These are phyloP conservation scores for Phalacrocorax brasilianus DNA, from an alignment of 2,113 vertebrate genomes.

Conservation along the genomic window DNA sequence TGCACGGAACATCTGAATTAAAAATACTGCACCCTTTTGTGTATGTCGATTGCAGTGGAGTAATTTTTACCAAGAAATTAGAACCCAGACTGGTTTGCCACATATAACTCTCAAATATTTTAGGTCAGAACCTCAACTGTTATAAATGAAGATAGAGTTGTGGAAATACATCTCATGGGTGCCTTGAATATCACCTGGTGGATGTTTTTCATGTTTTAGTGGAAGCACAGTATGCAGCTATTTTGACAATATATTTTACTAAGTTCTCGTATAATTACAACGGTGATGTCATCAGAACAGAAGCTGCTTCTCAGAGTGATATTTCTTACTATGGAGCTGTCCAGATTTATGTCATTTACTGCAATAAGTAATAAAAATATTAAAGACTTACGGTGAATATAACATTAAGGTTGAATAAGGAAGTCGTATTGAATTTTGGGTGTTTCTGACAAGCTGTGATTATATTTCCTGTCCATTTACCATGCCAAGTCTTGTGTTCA, in stretches of 20 bases:
- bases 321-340: not conserved
- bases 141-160: not conserved
- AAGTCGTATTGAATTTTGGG: not conserved
- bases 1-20: not conserved
- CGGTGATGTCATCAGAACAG: not conserved
- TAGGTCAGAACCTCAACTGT: not conserved
- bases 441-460: not conserved
- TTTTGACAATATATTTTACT: not conserved
- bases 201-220: not conserved
- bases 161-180: not conserved
- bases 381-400: not conserved
- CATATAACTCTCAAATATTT: not conserved
- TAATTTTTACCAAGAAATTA: not conserved
- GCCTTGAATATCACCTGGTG: not conserved
- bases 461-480: not conserved
- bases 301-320: not conserved
- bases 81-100: not conserved
- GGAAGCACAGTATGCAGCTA: not conserved
- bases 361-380: not conserved
- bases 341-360: not conserved
- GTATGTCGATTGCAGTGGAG: rapidly evolving
- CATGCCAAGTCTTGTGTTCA: not conserved
- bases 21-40: not conserved
- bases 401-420: not conserved
- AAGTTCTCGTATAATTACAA: not conserved